Evolutionary conservation across 2,113 vertebrate species (phyloP), one percentile per base, ranked within the genome.

Genomic region (Chaetodon trifascialis): DNA sequence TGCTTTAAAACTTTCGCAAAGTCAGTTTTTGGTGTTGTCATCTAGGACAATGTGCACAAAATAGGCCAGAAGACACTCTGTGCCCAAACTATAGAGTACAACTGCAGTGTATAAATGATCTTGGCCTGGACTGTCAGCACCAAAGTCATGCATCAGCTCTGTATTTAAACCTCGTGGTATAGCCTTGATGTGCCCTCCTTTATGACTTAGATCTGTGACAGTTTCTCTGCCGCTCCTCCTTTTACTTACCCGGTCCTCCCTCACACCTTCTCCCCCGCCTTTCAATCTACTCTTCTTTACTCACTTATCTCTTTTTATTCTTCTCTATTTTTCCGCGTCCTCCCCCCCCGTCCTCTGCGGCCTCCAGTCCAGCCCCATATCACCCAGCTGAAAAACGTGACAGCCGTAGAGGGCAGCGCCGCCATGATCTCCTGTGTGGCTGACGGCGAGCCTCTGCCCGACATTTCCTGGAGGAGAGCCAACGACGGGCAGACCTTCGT

Each of bases 341-440:
- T 47, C 47, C n/a, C 7, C 5, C 2, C 12, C 7, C 12, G 34
- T 66, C 73, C 56, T 77, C 49, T 25, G 71, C 10, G 76, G 58
- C 75, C 69, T 88, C 14, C 96, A 99, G 98, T 99, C 92, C 97
- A 97, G 95, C 98, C 98, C 90, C 98, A 99, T 82, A 99, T 99
- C 94, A 97, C 96, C 90, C 96, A 96, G 92, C 96, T 99, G 92
- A 96, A 96, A 88, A 99, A 99, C 88, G 97, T 98, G 94, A 98
- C 97, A 0, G 96, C 97, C 0, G 95, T 96, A 85, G 98, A 99
- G 93, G 96, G 97, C 90, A 97, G 97, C 63, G 96, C 96, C 67
- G 94, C 96, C 83, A 97, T 96, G 71, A 97, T 99, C 87, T 93
- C 95, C 87, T 99, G 98, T 82, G 96, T 98, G 85, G 97, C 98